Percentiles rank a stretch among this genome's conserved stretches.
phyloP scores from a whole-genome alignment of 2,888 invertebrate species.

The Schizaphis graminum region DNA sequence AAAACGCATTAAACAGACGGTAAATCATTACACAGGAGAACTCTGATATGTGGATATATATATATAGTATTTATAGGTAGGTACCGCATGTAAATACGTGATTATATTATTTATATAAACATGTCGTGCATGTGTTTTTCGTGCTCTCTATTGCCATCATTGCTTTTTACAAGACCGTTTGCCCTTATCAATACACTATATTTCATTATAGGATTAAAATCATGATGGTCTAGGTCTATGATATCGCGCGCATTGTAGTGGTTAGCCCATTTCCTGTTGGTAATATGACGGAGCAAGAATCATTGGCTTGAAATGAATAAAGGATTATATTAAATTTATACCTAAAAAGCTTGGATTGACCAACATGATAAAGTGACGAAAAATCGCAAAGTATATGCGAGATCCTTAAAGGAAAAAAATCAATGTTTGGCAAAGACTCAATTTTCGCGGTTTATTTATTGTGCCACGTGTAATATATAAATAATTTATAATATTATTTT shows the following conservation, averaged over 20 bases:
- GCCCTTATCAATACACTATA: not conserved
- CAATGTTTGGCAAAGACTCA: slow-evolving; percentile 49
- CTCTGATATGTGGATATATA: not conserved
- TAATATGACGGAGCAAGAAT: not conserved
- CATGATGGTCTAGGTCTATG: not conserved
- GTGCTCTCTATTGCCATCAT: not conserved
- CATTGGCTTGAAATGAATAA: not conserved
- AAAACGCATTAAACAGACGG: not conserved
- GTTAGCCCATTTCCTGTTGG: not conserved
- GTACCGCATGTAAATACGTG: not conserved
- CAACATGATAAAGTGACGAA: slow-evolving; percentile 18
- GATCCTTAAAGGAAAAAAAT: slow-evolving; percentile 24
- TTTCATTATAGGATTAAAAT: not conserved
- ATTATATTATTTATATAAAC: not conserved
- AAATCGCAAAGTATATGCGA: not conserved
- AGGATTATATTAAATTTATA: not conserved
- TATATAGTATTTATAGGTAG: not conserved
- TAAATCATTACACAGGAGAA: not conserved
- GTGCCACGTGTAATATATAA: slow-evolving; percentile 14
- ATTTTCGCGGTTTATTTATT: slow-evolving; percentile 30
- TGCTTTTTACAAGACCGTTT: not conserved
- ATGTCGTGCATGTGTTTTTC: not conserved
- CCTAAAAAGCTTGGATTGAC: not conserved
- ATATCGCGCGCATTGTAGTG: not conserved
- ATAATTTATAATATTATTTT: not conserved